Conservation (phyloP, 2,888 invertebrate species). For the Cephus pulcher region DNA sequence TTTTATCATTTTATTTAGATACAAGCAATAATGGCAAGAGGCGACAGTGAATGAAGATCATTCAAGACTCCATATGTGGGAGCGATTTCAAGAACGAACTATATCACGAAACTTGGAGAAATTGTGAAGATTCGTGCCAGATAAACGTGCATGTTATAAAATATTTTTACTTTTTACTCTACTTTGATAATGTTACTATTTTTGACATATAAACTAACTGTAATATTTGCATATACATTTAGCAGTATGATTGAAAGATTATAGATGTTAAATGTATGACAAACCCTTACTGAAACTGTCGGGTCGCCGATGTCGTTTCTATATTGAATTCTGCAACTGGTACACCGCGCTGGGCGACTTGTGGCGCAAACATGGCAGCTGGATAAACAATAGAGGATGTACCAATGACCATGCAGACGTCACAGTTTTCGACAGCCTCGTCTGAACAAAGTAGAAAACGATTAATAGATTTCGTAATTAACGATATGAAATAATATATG, state of each 20-base stretch:
- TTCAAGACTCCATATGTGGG: background rate
- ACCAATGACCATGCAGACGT: slow-evolving; percentile 85
- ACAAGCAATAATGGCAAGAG: background rate
- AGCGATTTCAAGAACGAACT: background rate
- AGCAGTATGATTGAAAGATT: background rate
- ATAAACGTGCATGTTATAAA: background rate
- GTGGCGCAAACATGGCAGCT: slow-evolving; percentile 88
- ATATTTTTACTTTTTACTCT: background rate
- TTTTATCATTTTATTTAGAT: background rate
- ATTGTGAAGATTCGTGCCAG: background rate
- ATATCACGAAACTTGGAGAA: background rate
- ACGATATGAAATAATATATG: background rate
- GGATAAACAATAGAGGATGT: slow-evolving; percentile 91
- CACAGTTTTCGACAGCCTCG: slow-evolving; percentile 76
- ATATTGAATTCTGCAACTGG: slow-evolving; percentile 82
- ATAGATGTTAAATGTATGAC: background rate
- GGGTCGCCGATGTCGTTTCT: slow-evolving; percentile 70
- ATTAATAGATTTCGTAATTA: background rate
- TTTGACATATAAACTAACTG: background rate
- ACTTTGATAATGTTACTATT: background rate
- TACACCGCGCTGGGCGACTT: slow-evolving; percentile 78
- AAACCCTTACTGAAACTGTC: slow-evolving; percentile 67
- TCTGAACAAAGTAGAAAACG: slow-evolving; percentile 62
- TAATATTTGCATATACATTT: background rate
- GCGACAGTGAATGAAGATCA: background rate